Percentiles rank a stretch among this genome's conserved stretches.
Evolutionary conservation across 2,797 vertebrate genomes (phyloP).

Genomic region (Myotis daubentonii): DNA sequence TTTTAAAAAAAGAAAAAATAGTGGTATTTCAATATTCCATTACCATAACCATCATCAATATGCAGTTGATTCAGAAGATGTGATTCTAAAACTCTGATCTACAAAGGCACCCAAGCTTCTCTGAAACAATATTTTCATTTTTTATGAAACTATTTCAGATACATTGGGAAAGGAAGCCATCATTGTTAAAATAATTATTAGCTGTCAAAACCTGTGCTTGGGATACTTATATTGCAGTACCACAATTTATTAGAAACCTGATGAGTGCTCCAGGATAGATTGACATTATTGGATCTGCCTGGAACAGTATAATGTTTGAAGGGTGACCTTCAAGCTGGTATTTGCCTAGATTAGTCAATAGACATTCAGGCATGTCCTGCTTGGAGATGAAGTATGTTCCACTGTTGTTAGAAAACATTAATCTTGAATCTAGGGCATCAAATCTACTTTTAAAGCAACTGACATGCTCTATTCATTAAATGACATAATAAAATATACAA

Average conservation of each 20-base stretch:
- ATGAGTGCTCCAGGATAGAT: not conserved
- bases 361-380: not conserved
- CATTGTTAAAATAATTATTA: slow-evolving; percentile 47
- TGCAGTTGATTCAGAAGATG: not conserved
- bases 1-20: not conserved
- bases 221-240: not conserved
- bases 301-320: slow-evolving; percentile 54
- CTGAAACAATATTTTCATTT: not conserved
- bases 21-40: not conserved
- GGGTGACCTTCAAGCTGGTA: slow-evolving; percentile 9
- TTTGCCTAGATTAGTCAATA: slow-evolving; percentile 51
- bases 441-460: not conserved
- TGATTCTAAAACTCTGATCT: not conserved
- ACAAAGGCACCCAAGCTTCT: not conserved
- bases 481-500: slow-evolving; percentile 1
- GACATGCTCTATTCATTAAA: not conserved
- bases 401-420: slow-evolving; percentile 38
- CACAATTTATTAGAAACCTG: not conserved
- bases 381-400: slow-evolving; percentile 32
- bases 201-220: not conserved
- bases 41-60: not conserved
- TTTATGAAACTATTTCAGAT: slow-evolving; percentile 9
- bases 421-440: slow-evolving; percentile 4
- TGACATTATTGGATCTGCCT: not conserved
- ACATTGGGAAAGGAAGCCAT: not conserved